Evolutionary conservation across 2,888 invertebrate genomes (phyloP), one percentile per base, ranked within the genome.

Genomic region (Luffia ferchaultella): DNA sequence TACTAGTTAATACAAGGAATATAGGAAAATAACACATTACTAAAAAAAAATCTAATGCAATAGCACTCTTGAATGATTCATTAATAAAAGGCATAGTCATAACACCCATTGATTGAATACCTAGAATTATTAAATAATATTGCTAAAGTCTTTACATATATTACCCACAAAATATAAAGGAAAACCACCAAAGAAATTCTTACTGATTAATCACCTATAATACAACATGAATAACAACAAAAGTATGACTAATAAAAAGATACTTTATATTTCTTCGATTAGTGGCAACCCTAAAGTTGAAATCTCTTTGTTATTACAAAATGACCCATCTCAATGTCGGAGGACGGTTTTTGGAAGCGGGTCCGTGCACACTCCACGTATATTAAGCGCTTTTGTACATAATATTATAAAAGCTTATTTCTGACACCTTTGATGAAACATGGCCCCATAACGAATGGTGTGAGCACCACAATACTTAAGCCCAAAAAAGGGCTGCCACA

Each of bases 301-400:
- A 15, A 50, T 51, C 57, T 59, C 58, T 73, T 79, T 76, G 73
- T 78, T 78, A 76, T 73, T 75, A 78, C 67, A 76, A 77, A 79
- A 79, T 70, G 76, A 80, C 82, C 82, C 80, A 76, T 80, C 79
- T 82, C 79, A 82, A 82, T 76, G 82, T 79, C 82, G 42, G 75
- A n/a, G n/a, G 67, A 64, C 60, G 64, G 58, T 75, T 79, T 79
- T 42, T 43, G 20, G 50, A 46, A 53, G 53, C 47, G 49, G 16
- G 49, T 43, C 40, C 41, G 46, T 17, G 49, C 46, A 18, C 17
- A 44, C 41, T 18, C 50, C 47, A 50, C 42, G 50, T 50, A 47
- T n/a, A 15, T 62, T 61, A 77, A 78, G 79, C 58, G 57, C 56
- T 61, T 62, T 64, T 64, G 55, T 55, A 50, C 54, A 51, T 54